phyloP scores from a whole-genome alignment of 2,797 vertebrate species.

The Helarctos malayanus region DNA sequence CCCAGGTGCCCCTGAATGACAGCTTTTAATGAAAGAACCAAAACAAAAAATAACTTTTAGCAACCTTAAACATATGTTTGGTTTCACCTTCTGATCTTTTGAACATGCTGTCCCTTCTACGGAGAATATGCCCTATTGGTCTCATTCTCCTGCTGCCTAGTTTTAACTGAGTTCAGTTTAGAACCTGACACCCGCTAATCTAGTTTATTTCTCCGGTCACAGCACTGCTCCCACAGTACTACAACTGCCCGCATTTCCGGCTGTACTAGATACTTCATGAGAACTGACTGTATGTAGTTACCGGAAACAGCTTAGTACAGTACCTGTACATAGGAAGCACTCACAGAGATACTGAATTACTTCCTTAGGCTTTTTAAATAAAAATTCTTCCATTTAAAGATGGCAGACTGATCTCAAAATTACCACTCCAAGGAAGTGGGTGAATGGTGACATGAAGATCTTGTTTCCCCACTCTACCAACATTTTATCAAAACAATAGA shows the following conservation, averaged over 20 bases:
- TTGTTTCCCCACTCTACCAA: neutral
- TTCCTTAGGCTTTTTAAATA: slow-evolving; percentile 31
- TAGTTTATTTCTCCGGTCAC: neutral
- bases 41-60: neutral
- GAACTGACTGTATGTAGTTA: neutral
- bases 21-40: neutral
- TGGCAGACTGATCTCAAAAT: slow-evolving; percentile 21
- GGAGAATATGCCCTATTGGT: neutral
- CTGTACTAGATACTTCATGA: neutral
- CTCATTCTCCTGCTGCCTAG: neutral
- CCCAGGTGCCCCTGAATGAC: neutral
- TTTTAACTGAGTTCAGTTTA: neutral
- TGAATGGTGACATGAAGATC: neutral
- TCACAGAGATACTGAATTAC: neutral
- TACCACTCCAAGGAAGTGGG: neutral
- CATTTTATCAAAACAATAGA: slow-evolving; percentile 5
- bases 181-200: neutral
- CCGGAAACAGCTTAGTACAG: neutral
- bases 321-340: neutral
- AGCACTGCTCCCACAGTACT: neutral
- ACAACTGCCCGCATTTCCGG: neutral
- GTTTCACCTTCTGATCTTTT: neutral
- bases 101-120: neutral
- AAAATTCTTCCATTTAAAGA: slow-evolving; percentile 32
- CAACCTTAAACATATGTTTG: neutral